These are phyloP conservation scores for Archaeoteleia sp. DNA, from an alignment of 2,888 invertebrate genomes.

Conservation along the genomic window DNA sequence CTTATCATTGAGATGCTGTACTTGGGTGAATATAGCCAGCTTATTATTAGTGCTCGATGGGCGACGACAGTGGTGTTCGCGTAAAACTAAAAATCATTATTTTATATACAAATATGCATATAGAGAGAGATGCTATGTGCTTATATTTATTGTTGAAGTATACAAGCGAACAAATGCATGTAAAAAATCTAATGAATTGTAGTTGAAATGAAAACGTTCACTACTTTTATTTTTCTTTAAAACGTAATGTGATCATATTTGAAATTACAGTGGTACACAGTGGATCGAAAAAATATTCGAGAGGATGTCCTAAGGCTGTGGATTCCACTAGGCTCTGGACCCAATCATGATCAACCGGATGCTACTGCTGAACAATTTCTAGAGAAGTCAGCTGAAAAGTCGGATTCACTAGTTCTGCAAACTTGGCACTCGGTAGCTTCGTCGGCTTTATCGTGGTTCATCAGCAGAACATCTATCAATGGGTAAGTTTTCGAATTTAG, in stretches of 20 bases:
- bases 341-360: constrained; percentile 76
- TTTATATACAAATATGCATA: too few relatives aligned
- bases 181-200: too few relatives aligned
- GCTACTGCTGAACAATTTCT: constrained; percentile 85
- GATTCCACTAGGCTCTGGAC: constrained; percentile 78
- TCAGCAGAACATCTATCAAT: constrained; percentile 96
- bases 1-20: too few relatives aligned
- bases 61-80: too few relatives aligned
- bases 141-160: too few relatives aligned
- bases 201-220: too few relatives aligned
- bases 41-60: too few relatives aligned
- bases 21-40: too few relatives aligned
- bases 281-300: constrained; percentile 78
- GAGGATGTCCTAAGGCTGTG: constrained; percentile 78
- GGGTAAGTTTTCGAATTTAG: constrained; percentile 75
- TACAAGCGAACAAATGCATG: too few relatives aligned
- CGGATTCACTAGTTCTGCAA: constrained; percentile 91
- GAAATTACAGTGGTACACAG: constrained; percentile 83
- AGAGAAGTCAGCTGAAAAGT: constrained; percentile 84
- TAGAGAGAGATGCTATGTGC: too few relatives aligned
- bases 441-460: constrained; percentile 90
- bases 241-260: constrained; percentile 10
- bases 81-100: too few relatives aligned
- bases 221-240: too few relatives aligned
- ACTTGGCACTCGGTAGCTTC: constrained; percentile 92